phyloP scores from a whole-genome alignment of 1,140 invertebrate genomes.

The Pseudomyrmex flavicornis region DNA sequence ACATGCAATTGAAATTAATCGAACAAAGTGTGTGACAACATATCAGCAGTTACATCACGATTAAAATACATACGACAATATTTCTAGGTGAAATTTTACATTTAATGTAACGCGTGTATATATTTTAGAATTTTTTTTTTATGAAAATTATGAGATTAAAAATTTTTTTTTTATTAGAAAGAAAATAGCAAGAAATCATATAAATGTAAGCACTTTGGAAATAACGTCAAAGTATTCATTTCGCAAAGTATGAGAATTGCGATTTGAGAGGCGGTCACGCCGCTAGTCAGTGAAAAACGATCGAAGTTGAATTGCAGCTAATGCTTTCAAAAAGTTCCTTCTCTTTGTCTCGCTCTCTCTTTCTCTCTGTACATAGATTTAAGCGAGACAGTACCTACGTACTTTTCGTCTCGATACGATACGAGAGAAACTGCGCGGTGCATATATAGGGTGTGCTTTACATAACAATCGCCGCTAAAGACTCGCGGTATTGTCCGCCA shows the following conservation, averaged over 20 bases:
- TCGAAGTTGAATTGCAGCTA: slow-evolving; percentile 58
- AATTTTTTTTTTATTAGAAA: background rate
- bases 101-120: too few relatives aligned
- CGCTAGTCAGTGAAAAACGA: background rate
- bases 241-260: background rate
- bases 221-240: background rate
- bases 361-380: slow-evolving; percentile 38
- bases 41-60: background rate
- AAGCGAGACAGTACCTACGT: slow-evolving; percentile 40
- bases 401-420: slow-evolving; percentile 77
- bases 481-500: slow-evolving; percentile 84
- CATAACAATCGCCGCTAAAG: slow-evolving; percentile 86
- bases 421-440: slow-evolving; percentile 75
- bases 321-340: slow-evolving; percentile 68
- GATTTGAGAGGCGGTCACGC: background rate
- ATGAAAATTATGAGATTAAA: too few relatives aligned
- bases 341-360: background rate
- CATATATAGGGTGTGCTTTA: slow-evolving; percentile 84
- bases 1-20: background rate
- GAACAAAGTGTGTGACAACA: background rate
- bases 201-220: background rate
- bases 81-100: too few relatives aligned
- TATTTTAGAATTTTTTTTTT: too few relatives aligned
- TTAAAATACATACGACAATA: too few relatives aligned
- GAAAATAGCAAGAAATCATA: background rate